Base-by-base conservation (phyloP, 30 jellyfish, hydroid and myxozoan species). In the Hydractinia symbiolongicarpus region DNA sequence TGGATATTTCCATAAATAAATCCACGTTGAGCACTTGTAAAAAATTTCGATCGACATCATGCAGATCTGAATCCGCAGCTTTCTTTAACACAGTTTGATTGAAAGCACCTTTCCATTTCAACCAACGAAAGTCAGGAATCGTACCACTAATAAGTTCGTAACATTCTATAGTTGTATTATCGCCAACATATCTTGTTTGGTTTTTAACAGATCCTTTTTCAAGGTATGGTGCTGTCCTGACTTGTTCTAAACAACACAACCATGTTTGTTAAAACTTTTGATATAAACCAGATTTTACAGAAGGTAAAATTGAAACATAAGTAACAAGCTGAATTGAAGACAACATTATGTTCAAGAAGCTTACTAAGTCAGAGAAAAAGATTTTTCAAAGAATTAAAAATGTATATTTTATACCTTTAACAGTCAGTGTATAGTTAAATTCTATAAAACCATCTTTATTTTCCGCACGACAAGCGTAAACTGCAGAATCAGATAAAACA, bases 41-140 rank as follows among this genome's bases (percentile, higher is more conserved):
- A 51, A 55, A 52, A 15, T 89, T 44, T 11, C 50, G 19, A 66
- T 73, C 72, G 19, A 79, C 77, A 7, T 7, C 17, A 54, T 55
- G 17, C n/a, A 0, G 1, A 17, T 53, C n/a, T 30, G 80, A 8
- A 52, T 10, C 55, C 4, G 55, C 76, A 52, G 69, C 52, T 56
- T 74, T 83, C 51, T 86, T n/a, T 30, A 88, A 77, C 19, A 74
- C 52, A 5, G 62, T 50, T 13, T 20, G 17, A 68, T 66, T 61
- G 5, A 94, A 94, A 60, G 73, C 62, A n/a, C 8, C 61, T 40
- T 50, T 51, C 95, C 95, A 87, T 6, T 71, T 61, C 8, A 87
- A 21, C 96, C 96, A 93, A 11, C 98, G 98, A 72, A 87, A 93
- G 67, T 93, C 95, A n/a, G 82, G 88, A 20, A 93, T 78, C 5